Evolutionary conservation across 2,113 vertebrate genomes (phyloP).

Genomic region (Neopipo cinnamomea): DNA sequence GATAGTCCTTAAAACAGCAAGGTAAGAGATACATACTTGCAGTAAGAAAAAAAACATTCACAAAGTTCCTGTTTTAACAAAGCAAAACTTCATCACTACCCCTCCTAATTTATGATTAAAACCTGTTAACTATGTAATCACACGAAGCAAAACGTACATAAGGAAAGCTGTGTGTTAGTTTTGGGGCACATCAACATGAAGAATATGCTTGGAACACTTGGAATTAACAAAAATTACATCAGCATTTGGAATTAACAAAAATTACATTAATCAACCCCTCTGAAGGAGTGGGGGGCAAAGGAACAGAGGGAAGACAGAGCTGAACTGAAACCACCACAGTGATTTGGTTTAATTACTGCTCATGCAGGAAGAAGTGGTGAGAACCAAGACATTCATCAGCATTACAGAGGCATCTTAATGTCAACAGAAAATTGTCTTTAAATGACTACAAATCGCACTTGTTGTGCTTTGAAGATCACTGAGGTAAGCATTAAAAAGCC

Average conservation of each 20-base stretch:
- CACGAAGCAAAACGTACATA: not conserved
- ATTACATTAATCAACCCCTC: not conserved
- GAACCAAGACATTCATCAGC: slow-evolving; percentile 15
- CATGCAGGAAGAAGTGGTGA: not conserved
- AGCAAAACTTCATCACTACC: not conserved
- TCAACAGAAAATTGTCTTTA: slow-evolving; percentile 34
- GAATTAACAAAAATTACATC: not conserved
- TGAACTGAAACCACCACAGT: not conserved
- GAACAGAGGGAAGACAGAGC: not conserved
- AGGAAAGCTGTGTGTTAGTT: not conserved
- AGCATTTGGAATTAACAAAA: not conserved
- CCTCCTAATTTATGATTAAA: not conserved
- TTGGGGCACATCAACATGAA: not conserved
- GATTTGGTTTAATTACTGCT: slow-evolving; percentile 26
- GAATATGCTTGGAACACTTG: not conserved
- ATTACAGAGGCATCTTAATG: not conserved
- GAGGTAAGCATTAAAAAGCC: slow-evolving; percentile 28
- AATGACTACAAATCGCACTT: not conserved
- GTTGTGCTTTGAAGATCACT: not conserved
- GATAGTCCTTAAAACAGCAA: not conserved
- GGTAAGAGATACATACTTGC: not conserved
- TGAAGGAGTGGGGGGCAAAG: not conserved
- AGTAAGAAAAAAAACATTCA: not conserved
- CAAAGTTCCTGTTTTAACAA: not conserved
- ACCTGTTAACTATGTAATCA: not conserved